Evolutionary conservation across 2,797 vertebrate genomes (phyloP), one percentile per base, ranked within the genome.

Genomic region (Acomys russatus): DNA sequence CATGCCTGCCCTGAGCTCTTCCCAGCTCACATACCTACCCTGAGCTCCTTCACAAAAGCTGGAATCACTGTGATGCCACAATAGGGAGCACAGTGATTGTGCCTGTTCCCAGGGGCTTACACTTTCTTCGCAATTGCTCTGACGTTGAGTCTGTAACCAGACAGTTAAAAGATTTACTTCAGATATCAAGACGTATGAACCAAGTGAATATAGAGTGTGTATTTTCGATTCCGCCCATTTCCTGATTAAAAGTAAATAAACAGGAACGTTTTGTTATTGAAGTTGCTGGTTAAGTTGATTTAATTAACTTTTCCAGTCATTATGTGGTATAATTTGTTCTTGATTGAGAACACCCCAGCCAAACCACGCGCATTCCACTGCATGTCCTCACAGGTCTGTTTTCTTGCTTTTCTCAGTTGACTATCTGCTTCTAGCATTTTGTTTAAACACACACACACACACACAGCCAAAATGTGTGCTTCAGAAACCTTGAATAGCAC

Each of bases 261-360:
- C 0, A 77, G 88, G 97, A 98, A 96, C 35, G 18, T 76, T 96
- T 89, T 74, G 79, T 95, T 94, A n/a, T 73, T 94, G 23, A 85
- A 68, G 56, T 78, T 90, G 68, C 70, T 94, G 82, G 90, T 84
- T 94, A 93, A 54, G 94, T 79, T 97, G 84, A 92, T 88, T 95
- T 91, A 95, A 96, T 97, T 96, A 1, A 64, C 80, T 96, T 97
- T 96, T 97, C 74, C 90, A 96, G 90, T 84, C 90, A 97, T 97
- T 96, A 15, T 87, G 66, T 94, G 90, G 76, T 96, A 18, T 66
- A 88, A 54, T 96, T 76, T 95, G 91, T 95, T 98, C 82, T 94
- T 90, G 1, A 54, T 98, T 95, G 94, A 92, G 76, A 87, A n/a
- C 78, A 54, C 93, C 61, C 95, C 78, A 87, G 91, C 94, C 95